A percentile compares a stretch with the other conserved stretches of the same genome.
Evolutionary conservation across 2,888 invertebrate genomes (phyloP).

Genomic region (Drepana falcataria): DNA sequence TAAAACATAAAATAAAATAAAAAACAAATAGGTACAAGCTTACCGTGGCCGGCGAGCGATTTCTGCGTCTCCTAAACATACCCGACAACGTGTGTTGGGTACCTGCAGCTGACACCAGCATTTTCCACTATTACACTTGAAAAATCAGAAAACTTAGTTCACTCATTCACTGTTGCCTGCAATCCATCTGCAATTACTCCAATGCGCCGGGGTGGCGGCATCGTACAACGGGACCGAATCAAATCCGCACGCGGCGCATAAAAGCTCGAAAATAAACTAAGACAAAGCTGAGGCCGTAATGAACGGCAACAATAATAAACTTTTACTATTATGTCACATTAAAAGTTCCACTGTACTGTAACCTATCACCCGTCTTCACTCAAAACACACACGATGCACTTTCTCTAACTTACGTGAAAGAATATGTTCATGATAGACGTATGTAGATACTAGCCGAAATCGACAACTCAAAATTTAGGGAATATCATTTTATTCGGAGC

Average conservation of each 20-base stretch:
- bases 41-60: conserved; percentile 43
- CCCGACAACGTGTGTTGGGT: conserved; percentile 53
- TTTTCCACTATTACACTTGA: too few species aligned
- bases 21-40: conserved; percentile 23
- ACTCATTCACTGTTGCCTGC: conserved; percentile 10
- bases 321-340: conserved; percentile 27
- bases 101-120: conserved; percentile 49
- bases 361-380: conserved; percentile 42
- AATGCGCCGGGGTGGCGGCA: conserved; percentile 1
- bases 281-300: conserved; percentile 13
- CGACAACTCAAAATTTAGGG: conserved; percentile 4
- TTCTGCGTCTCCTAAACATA: conserved; percentile 54
- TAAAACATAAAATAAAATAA: neutral
- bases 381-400: conserved; percentile 35
- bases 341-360: conserved; percentile 35
- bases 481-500: neutral
- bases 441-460: too few species aligned
- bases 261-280: conserved; percentile 15
- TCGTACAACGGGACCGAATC: neutral
- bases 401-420: conserved; percentile 32
- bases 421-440: too few species aligned
- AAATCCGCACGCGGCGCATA: conserved; percentile 3
- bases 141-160: conserved; percentile 4
- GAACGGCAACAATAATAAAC: conserved; percentile 28
- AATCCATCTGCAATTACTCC: neutral